phyloP scores from a whole-genome alignment of 2,113 vertebrate genomes.

The Microcebus ravelobensis region DNA sequence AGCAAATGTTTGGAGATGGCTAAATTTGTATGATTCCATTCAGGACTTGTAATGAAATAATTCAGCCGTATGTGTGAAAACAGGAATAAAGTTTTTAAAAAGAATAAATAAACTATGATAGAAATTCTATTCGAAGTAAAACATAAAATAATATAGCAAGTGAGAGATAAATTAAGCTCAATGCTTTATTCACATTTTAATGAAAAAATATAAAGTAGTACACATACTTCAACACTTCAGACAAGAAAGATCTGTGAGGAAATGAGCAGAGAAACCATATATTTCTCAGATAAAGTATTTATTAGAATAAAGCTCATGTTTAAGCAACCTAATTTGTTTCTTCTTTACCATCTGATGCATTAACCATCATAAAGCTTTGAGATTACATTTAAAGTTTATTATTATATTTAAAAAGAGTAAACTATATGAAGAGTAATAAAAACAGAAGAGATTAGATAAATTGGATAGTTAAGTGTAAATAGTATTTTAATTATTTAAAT shows the following conservation, averaged over 20 bases:
- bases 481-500: not conserved
- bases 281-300: not conserved
- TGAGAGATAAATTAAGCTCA: not conserved
- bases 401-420: not conserved
- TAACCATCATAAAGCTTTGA: not conserved
- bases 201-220: not conserved
- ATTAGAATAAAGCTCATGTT: not conserved
- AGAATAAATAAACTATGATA: slow-evolving; percentile 22
- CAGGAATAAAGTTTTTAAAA: not conserved
- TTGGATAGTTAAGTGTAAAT: not conserved
- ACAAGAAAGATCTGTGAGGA: not conserved
- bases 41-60: slow-evolving; percentile 70
- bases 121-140: slow-evolving; percentile 51
- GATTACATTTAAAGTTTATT: not conserved
- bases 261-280: not conserved
- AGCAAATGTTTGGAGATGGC: slow-evolving; percentile 81
- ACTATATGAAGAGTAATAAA: not conserved
- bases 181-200: not conserved
- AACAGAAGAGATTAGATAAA: not conserved
- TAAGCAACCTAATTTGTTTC: not conserved
- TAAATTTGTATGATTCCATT: slow-evolving; percentile 77
- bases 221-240: not conserved
- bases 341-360: not conserved
- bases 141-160: slow-evolving; percentile 39
- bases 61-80: slow-evolving; percentile 68